Evolutionary conservation across 2,888 invertebrate species (phyloP).

Genomic region (Drosophila prolongata): DNA sequence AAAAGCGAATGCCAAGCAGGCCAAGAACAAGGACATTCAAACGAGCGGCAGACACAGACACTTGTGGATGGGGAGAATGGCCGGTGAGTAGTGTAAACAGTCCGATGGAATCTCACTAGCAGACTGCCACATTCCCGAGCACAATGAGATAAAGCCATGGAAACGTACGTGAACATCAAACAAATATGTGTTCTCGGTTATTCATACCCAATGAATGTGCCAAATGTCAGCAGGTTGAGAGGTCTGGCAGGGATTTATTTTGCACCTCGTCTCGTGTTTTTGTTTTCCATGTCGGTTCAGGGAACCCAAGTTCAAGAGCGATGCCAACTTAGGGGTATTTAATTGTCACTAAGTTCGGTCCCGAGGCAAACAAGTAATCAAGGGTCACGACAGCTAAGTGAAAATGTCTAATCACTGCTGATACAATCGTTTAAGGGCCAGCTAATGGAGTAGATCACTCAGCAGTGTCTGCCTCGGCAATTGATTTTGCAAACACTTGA

Average conservation of each 20-base stretch:
- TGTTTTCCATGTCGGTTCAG: slow-evolving; percentile 50
- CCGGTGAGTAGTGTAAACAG: slow-evolving; percentile 38
- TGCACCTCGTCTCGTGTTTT: slow-evolving; percentile 1
- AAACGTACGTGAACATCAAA: slow-evolving; percentile 39
- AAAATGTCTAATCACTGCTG: slow-evolving; percentile 24
- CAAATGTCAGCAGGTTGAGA: slow-evolving; percentile 36
- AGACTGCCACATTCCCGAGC: slow-evolving; percentile 1
- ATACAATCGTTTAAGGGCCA: slow-evolving; percentile 11
- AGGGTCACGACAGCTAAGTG: slow-evolving; percentile 6
- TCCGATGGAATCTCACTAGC: slow-evolving; percentile 1
- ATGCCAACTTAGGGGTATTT: slow-evolving; percentile 1
- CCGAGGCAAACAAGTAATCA: slow-evolving; percentile 20
- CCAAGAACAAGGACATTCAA: slow-evolving; percentile 24
- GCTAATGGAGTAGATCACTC: slow-evolving; percentile 31
- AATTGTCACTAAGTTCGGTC: slow-evolving; percentile 11
- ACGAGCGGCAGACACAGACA: slow-evolving; percentile 22
- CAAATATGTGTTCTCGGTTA: slow-evolving; percentile 36
- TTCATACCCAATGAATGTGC: slow-evolving; percentile 19
- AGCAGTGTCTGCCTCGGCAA: slow-evolving; percentile 15
- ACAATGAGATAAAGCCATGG: slow-evolving; percentile 38
- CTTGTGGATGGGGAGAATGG: slow-evolving; percentile 4
- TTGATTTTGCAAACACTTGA: slow-evolving; percentile 29
- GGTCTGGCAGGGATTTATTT: slow-evolving; percentile 31
- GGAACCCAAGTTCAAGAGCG: slow-evolving; percentile 59
- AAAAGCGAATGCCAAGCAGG: slow-evolving; percentile 36